These are phyloP conservation scores for Syrmaticus mikado DNA, from an alignment of 2,113 vertebrate species.

Conservation along the genomic window DNA sequence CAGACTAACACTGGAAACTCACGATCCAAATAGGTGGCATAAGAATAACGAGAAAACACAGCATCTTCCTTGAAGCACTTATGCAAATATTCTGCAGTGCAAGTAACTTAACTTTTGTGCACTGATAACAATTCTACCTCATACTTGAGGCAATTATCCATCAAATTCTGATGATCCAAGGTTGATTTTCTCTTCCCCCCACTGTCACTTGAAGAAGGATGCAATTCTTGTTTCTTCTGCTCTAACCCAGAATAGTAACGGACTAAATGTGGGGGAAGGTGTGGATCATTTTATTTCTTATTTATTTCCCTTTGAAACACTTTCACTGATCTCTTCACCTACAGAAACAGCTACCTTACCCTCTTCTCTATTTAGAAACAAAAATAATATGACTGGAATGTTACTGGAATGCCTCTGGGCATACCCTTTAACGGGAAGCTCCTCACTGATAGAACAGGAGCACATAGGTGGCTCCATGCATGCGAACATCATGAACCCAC, in stretches of 20 bases:
- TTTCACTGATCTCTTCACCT: neutral
- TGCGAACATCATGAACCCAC: neutral
- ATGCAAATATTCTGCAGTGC: neutral
- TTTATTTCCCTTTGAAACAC: neutral
- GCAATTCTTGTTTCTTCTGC: neutral
- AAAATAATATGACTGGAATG: neutral
- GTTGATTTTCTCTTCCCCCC: neutral
- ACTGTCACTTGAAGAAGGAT: neutral
- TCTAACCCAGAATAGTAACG: neutral
- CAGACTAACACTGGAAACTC: neutral
- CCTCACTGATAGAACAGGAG: neutral
- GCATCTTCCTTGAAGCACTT: neutral
- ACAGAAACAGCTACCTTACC: neutral
- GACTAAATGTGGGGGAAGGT: neutral
- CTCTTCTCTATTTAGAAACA: neutral
- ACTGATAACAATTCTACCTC: neutral
- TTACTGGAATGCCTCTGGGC: neutral
- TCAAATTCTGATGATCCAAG: neutral
- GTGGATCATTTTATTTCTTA: neutral
- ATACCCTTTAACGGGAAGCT: neutral
- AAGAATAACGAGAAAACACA: neutral
- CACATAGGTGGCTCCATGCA: neutral
- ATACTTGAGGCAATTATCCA: neutral
- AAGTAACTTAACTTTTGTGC: neutral
- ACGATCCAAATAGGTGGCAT: constrained; percentile 12